Conservation (phyloP, 2,888 invertebrate genomes). For the Thereva nobilitata region DNA sequence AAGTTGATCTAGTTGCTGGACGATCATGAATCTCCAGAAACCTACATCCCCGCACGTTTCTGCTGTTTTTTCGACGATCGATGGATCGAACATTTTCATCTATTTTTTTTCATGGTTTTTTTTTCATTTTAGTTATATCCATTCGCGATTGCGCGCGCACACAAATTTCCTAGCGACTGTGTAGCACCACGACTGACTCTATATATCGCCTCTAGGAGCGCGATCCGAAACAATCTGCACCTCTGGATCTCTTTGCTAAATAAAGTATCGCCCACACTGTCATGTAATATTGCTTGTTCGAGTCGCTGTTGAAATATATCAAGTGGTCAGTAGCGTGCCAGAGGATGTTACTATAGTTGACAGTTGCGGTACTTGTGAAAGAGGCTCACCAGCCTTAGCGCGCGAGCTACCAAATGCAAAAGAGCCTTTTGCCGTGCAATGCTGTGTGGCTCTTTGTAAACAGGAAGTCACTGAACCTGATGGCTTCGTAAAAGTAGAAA, state of each 20-base stretch:
- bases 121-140: constrained; percentile 3
- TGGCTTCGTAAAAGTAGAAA: constrained; percentile 18
- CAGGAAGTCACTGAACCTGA: constrained; percentile 29
- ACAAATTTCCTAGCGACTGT: too few relatives aligned
- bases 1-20: constrained; percentile 27
- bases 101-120: constrained; percentile 5
- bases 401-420: not conserved
- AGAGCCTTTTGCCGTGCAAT: too few relatives aligned
- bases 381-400: constrained; percentile 12
- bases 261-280: constrained; percentile 46
- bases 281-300: constrained; percentile 45
- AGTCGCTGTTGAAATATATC: constrained; percentile 45
- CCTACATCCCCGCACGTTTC: constrained; percentile 25
- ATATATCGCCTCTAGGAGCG: constrained; percentile 19
- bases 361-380: constrained; percentile 27
- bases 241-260: constrained; percentile 35
- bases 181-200: not conserved
- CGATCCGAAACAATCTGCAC: constrained; percentile 19
- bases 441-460: constrained; percentile 1
- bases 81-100: constrained; percentile 27
- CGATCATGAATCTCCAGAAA: constrained; percentile 16
- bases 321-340: constrained; percentile 46
- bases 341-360: constrained; percentile 41
- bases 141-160: too few relatives aligned
- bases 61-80: not conserved